Evolutionary conservation across 2,113 vertebrate species (phyloP).

Genomic region (Oncorhynchus keta): DNA sequence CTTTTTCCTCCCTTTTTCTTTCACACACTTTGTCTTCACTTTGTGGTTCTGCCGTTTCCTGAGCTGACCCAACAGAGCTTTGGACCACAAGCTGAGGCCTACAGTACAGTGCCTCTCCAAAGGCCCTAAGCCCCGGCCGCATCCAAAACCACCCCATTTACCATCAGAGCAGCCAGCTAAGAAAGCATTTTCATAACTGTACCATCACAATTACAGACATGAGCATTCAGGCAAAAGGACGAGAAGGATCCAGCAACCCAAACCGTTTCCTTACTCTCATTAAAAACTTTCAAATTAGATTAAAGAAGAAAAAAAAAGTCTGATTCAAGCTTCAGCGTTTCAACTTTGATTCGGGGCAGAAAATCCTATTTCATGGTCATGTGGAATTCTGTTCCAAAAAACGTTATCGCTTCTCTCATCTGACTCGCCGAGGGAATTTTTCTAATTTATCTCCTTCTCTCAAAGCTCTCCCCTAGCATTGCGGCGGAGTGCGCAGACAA

Average conservation of each 20-base stretch:
- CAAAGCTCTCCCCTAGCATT: slow-evolving; percentile 2
- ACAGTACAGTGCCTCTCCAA: slow-evolving; percentile 18
- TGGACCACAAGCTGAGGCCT: slow-evolving; percentile 11
- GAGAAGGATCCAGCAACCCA: slow-evolving; percentile 37
- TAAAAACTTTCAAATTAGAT: slow-evolving; percentile 64
- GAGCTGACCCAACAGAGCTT: slow-evolving; percentile 32
- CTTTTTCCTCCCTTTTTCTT: slow-evolving; percentile 2
- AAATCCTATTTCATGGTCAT: slow-evolving; percentile 70
- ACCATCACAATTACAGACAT: slow-evolving; percentile 26
- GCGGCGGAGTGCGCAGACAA: background rate
- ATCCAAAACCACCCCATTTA: slow-evolving; percentile 30
- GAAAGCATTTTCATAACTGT: slow-evolving; percentile 41
- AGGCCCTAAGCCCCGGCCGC: background rate
- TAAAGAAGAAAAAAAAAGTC: slow-evolving; percentile 25
- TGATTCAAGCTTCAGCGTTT: slow-evolving; percentile 26
- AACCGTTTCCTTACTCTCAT: slow-evolving; percentile 60
- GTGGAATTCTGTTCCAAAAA: slow-evolving; percentile 46
- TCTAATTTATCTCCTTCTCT: slow-evolving; percentile 22
- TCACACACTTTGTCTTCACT: slow-evolving; percentile 10
- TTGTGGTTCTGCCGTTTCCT: slow-evolving; percentile 37
- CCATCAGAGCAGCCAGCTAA: background rate
- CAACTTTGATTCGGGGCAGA: slow-evolving; percentile 49
- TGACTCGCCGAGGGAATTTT: slow-evolving; percentile 39
- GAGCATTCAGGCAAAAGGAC: slow-evolving; percentile 22
- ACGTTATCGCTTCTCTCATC: slow-evolving; percentile 54